phyloP scores from a whole-genome alignment of 2,113 vertebrate genomes.

The Gopherus flavomarginatus region DNA sequence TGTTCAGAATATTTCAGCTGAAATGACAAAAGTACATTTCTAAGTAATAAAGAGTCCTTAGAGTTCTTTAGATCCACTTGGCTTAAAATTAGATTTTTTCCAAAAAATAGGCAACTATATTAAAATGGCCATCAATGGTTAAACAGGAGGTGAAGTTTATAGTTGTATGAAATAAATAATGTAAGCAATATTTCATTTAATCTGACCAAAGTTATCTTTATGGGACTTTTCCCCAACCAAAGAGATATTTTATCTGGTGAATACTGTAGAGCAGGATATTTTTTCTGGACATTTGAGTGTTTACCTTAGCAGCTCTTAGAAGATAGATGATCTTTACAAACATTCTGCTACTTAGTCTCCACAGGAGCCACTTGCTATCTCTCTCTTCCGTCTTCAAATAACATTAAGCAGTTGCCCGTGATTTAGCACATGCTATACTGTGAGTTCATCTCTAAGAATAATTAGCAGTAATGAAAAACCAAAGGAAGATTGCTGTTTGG shows the following conservation, averaged over 20 bases:
- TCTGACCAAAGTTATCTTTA: neutral
- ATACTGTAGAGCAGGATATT: neutral
- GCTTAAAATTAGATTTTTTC: neutral
- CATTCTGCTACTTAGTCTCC: neutral
- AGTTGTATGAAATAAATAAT: neutral
- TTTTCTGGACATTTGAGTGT: neutral
- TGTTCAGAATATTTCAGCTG: neutral
- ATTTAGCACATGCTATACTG: neutral
- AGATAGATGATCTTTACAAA: neutral
- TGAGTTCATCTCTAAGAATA: neutral
- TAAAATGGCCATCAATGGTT: neutral
- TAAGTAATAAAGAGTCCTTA: neutral
- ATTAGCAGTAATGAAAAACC: neutral
- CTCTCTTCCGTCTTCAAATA: neutral
- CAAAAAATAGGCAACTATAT: neutral
- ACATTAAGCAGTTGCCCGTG: neutral
- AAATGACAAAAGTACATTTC: neutral
- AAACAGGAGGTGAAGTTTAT: neutral
- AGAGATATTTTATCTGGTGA: neutral
- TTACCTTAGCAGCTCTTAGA: neutral
- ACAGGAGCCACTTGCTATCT: neutral
- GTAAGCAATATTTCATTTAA: neutral
- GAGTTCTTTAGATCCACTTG: neutral
- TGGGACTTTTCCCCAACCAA: neutral
- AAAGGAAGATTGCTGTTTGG: neutral